Evolutionary conservation across 2,888 invertebrate genomes (phyloP), one percentile per base, ranked within the genome.

Genomic region (Amblyjoppa fuscipennis): DNA sequence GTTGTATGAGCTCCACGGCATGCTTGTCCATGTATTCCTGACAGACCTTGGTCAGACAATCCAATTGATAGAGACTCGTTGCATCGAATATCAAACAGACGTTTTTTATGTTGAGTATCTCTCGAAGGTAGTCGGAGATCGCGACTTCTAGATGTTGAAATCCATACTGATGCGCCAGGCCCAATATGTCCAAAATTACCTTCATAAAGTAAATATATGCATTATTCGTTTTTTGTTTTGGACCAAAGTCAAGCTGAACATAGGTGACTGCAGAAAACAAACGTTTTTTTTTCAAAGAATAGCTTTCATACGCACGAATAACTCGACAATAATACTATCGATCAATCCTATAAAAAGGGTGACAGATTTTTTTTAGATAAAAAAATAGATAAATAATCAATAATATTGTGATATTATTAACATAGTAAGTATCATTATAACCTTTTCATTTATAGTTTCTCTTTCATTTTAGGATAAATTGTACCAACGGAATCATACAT

Each of bases 31-130:
- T 96, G 94, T 97, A 99, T 89, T 96, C 96, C 91, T 97, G 97
- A 94, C 99, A 99, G 88, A 94, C 93, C 87, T 92, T 94, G 73
- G 95, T 95, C 28, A 97, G 94, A 84, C 95, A 95, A 59, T 94
- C 93, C 71, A 97, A 94, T 84, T 95, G 95, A 93, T 96, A 97
- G 71, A 97, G 94, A 94, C 97, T 96, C 16, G 99, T 98, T 0
- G 98, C 97, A 93, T 99, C 99, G 89, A 98, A 96, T 89, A 99
- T 98, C n/a, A 97, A 96, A 94, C 99, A 99, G 0, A 99, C 98
- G 94, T 99, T 99, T 91, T 96, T 96, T 76, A 98, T 95, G 76
- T 97, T 97, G 81, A 99, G 95, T 91, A 98, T 97, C 93, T 98
- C 98, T 88, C 98, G 96, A 89, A 99, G 95, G 94, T 99, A 99